phyloP scores from a whole-genome alignment of 2,113 vertebrate species.

The Myxocyprinus asiaticus region DNA sequence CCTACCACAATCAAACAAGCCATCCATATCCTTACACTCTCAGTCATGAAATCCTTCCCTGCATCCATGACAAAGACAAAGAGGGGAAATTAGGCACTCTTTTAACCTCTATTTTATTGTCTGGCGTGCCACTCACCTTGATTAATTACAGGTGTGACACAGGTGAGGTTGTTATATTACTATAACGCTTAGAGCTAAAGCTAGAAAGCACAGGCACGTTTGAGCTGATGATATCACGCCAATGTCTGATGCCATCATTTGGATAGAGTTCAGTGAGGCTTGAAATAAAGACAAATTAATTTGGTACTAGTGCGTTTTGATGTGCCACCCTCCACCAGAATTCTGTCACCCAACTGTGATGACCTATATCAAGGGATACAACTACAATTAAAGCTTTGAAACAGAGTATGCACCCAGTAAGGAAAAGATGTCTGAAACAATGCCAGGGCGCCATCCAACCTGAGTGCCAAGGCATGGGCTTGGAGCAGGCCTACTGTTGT shows the following conservation, averaged over 20 bases:
- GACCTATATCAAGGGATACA: slow-evolving; percentile 38
- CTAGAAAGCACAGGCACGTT: slow-evolving; percentile 40
- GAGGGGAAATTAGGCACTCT: slow-evolving; percentile 45
- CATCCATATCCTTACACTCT: slow-evolving; percentile 57
- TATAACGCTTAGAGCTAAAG: slow-evolving; percentile 21
- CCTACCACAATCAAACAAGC: slow-evolving; percentile 58
- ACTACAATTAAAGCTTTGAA: slow-evolving; percentile 31
- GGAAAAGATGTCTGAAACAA: slow-evolving; percentile 15
- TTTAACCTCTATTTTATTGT: not conserved
- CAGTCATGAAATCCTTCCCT: slow-evolving; percentile 44
- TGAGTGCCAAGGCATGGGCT: not conserved
- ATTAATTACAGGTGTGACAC: slow-evolving; percentile 33
- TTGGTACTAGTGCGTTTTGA: slow-evolving; percentile 1
- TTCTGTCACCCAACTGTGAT: slow-evolving; percentile 18
- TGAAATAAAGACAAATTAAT: too few species aligned
- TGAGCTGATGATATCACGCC: slow-evolving; percentile 43
- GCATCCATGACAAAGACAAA: slow-evolving; percentile 25
- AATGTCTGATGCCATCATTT: slow-evolving; percentile 32
- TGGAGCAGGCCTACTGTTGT: not conserved
- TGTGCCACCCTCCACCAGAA: slow-evolving; percentile 15
- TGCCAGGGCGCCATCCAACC: not conserved
- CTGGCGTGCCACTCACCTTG: slow-evolving; percentile 26
- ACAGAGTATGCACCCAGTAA: not conserved
- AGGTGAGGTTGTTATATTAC: slow-evolving; percentile 36
- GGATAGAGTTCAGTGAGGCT: too few species aligned